Evolutionary conservation across 1,140 invertebrate species (phyloP).

Genomic region (Drosophila chauvacae): DNA sequence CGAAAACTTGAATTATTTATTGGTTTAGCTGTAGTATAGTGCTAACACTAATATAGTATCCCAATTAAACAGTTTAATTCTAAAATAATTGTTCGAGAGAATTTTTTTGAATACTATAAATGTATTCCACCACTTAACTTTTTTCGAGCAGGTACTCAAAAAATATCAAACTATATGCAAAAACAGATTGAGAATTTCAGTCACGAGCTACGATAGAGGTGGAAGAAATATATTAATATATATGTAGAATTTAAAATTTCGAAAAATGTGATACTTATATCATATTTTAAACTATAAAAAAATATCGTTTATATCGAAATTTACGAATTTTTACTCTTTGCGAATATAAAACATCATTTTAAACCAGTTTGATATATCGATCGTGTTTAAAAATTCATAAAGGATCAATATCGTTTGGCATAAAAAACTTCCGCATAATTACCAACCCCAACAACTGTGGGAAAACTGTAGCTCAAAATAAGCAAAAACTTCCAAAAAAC

Average conservation of each 20-base stretch:
- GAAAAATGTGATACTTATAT: too few species aligned
- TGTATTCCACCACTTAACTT: too few species aligned
- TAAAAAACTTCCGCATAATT: neutral
- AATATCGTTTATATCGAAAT: too few species aligned
- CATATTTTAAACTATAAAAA: too few species aligned
- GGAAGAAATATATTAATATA: too few species aligned
- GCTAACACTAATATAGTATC: neutral
- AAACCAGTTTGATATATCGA: neutral
- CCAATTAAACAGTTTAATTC: neutral
- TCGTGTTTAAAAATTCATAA: neutral
- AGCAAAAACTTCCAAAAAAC: neutral
- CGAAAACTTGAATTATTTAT: constrained; percentile 22
- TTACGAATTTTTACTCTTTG: too few species aligned
- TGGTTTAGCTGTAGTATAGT: neutral
- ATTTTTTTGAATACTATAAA: neutral
- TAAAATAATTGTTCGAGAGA: neutral
- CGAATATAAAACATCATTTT: too few species aligned
- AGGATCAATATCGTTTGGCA: neutral
- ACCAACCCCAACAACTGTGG: neutral
- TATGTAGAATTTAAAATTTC: too few species aligned
- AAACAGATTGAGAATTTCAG: too few species aligned
- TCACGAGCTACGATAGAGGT: too few species aligned
- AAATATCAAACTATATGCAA: too few species aligned
- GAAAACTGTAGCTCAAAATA: neutral
- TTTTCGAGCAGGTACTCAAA: too few species aligned